Evolutionary conservation across 1,140 invertebrate species (phyloP), one percentile per base, ranked within the genome.

Genomic region (Littorina saxatilis): DNA sequence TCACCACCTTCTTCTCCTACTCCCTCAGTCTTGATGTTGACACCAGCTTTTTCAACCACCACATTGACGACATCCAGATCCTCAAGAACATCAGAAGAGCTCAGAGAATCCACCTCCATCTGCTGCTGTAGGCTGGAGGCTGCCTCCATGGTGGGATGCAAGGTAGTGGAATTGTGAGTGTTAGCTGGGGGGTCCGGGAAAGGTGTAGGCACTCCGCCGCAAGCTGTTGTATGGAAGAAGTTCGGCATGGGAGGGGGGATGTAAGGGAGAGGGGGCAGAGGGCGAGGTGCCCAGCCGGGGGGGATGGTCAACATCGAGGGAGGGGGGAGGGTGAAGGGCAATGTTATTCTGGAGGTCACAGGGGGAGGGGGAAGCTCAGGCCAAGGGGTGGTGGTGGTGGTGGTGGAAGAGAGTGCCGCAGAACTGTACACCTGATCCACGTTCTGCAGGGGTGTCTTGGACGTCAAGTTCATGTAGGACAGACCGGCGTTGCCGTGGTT

Each of bases 231-330:
- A 35, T 68, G 66, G 7, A 39, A 40, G 66, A 68, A 35, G 66
- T 35, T 39, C 29, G 32, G 11, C 32, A 39, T 39, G 27, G 66
- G 35, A 1, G 66, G 11, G 3, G 66, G 66, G 13, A 68, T 32
- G 23, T 35, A 68, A 39, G 66, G 66, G 23, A 68, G 66, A 39
- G 66, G 35, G 66, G 32, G 35, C 0, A 39, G 66, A 15, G 66
- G 35, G 66, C 66, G 29, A 32, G 61, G 61, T 32, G 29, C 66
- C 66, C 66, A 68, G 2, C 66, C 66, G 13, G 66, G 66, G 35
- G 37, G 37, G 13, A 68, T 2, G 61, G n/a, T 20, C 27, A 66
- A 29, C 27, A 63, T 1, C 7, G 35, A 32, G 66, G 35, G 66
- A 68, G 37, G 66, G 23, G 66, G 66, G 13, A 68, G 23, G 35